A percentile compares a stretch with the other conserved stretches of the same genome.
Evolutionary conservation across 1,140 invertebrate genomes (phyloP).

Genomic region (Diachasmimorpha longicaudata): DNA sequence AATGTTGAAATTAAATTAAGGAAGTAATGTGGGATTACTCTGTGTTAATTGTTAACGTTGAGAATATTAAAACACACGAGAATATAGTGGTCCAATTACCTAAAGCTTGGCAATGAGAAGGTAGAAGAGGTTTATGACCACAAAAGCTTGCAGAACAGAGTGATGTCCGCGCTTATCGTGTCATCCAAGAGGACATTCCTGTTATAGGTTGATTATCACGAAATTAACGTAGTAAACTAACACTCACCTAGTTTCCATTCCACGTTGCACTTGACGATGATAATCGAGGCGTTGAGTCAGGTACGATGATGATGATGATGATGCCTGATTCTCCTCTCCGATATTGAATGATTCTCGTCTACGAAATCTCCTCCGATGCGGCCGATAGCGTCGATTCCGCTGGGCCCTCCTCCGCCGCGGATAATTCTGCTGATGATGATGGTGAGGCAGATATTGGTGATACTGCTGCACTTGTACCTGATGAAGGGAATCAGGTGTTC

Average conservation of each 20-base stretch:
- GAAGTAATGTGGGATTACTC: neutral
- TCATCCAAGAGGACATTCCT: too few species aligned
- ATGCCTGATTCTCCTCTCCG: neutral
- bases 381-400: neutral
- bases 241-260: constrained; percentile 59
- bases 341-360: neutral
- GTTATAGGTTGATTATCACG: too few species aligned
- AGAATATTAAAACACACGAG: neutral
- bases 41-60: neutral
- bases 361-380: neutral
- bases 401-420: neutral
- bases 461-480: constrained; percentile 34
- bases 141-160: too few species aligned
- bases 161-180: too few species aligned
- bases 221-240: neutral
- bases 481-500: constrained; percentile 37
- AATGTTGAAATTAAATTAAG: too few species aligned
- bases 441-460: constrained; percentile 18
- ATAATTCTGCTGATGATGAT: constrained; percentile 28
- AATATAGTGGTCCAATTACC: too few species aligned
- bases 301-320: constrained; percentile 3
- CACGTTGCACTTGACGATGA: constrained; percentile 33
- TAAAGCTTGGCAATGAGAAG: too few species aligned
- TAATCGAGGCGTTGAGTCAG: constrained; percentile 8
- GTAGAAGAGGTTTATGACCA: too few species aligned